These are phyloP conservation scores for Corydoras sp. DNA, from an alignment of 2,113 vertebrate genomes.

Conservation along the genomic window DNA sequence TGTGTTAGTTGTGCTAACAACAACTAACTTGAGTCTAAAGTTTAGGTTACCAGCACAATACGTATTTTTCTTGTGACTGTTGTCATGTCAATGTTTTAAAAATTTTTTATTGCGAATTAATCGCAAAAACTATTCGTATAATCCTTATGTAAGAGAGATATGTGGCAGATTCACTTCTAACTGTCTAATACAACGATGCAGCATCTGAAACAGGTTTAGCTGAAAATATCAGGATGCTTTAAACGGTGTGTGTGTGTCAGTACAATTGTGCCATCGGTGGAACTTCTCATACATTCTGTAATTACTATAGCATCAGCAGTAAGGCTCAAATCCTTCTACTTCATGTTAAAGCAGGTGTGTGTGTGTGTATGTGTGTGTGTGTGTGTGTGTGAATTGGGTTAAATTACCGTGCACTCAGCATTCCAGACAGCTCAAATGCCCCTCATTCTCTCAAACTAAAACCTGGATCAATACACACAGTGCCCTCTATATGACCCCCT, in stretches of 20 bases:
- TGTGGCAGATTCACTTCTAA: too few relatives aligned
- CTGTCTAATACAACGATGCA: too few relatives aligned
- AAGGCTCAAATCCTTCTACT: constrained; percentile 12
- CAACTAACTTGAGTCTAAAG: too few relatives aligned
- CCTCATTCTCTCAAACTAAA: constrained; percentile 27
- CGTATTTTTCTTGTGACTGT: too few relatives aligned
- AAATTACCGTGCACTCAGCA: constrained; percentile 27
- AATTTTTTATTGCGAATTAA: too few relatives aligned
- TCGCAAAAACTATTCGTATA: too few relatives aligned
- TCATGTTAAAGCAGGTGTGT: constrained; percentile 15
- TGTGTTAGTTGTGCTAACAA: too few relatives aligned
- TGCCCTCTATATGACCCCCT: background rate
- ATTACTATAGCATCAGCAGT: constrained; percentile 20
- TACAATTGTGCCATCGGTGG: background rate
- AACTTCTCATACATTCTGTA: background rate
- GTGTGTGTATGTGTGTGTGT: constrained; percentile 21
- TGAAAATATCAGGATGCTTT: too few relatives aligned
- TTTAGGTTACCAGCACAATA: too few relatives aligned
- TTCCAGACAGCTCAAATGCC: constrained; percentile 25
- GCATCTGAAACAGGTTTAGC: too few relatives aligned
- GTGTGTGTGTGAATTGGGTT: constrained; percentile 10
- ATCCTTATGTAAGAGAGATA: too few relatives aligned
- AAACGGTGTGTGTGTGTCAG: constrained; percentile 45
- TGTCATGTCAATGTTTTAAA: too few relatives aligned
- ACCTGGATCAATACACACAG: background rate